These are phyloP conservation scores for Adoxophyes honmai DNA, from an alignment of 1,140 invertebrate genomes.

Conservation along the genomic window DNA sequence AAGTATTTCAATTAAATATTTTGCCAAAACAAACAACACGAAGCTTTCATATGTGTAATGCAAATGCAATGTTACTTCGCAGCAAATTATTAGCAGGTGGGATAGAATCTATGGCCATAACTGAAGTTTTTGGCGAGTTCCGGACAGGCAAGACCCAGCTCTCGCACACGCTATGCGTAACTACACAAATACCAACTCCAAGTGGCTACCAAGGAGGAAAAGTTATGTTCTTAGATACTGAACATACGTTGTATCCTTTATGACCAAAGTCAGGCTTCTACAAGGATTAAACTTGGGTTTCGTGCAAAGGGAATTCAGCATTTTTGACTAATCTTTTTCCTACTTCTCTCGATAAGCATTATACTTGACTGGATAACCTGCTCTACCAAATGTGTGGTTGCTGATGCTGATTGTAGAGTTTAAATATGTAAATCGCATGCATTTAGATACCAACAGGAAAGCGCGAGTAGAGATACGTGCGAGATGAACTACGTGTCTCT, in stretches of 20 bases:
- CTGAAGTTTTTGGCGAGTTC: conserved; percentile 94
- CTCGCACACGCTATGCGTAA: conserved; percentile 88
- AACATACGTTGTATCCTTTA: conserved; percentile 89
- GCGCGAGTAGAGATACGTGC: too few species aligned
- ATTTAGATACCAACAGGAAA: too few species aligned
- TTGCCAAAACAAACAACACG: too few species aligned
- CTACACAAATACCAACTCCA: conserved; percentile 83
- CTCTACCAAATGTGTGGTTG: background rate
- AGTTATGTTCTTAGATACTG: conserved; percentile 88
- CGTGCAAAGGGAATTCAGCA: too few species aligned
- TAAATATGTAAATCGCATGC: background rate
- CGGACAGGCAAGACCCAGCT: conserved; percentile 89
- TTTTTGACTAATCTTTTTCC: too few species aligned
- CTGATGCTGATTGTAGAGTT: background rate
- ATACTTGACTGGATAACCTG: background rate
- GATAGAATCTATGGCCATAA: conserved; percentile 93
- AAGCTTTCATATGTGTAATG: too few species aligned
- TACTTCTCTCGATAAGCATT: background rate
- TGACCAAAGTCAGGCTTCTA: background rate
- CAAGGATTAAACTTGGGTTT: too few species aligned
- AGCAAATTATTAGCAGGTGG: conserved; percentile 89
- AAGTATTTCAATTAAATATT: too few species aligned
- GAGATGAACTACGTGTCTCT: too few species aligned
- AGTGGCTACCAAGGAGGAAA: conserved; percentile 87
- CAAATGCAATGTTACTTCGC: conserved; percentile 31